These are phyloP conservation scores for Acanthopagrus latus DNA, from an alignment of 2,797 vertebrate genomes.

Conservation along the genomic window DNA sequence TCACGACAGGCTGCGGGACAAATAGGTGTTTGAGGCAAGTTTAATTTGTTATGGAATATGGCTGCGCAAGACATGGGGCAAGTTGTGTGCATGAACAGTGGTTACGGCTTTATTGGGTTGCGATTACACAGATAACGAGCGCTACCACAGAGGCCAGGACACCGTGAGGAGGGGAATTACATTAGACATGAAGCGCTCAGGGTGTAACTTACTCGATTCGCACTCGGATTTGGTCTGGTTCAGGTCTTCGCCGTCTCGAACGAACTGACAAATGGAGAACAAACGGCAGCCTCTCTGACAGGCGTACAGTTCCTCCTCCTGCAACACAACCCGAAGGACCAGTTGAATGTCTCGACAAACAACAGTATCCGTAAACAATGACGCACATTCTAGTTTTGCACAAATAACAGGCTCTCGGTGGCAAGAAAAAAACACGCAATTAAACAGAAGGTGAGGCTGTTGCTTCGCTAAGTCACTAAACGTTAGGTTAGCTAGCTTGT, in stretches of 20 bases:
- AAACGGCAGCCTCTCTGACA: conserved; percentile 98
- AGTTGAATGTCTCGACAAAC: conserved; percentile 43
- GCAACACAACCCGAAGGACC: conserved; percentile 56
- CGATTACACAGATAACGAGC: background rate
- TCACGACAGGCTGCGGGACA: conserved; percentile 92
- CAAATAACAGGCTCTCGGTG: background rate
- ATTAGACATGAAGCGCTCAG: background rate
- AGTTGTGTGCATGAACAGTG: background rate
- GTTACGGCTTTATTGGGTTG: background rate
- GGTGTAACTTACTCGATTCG: conserved; percentile 90
- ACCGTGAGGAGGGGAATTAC: background rate
- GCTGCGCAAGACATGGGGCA: background rate
- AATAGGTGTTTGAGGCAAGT: background rate
- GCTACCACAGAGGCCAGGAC: background rate
- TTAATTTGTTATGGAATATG: background rate
- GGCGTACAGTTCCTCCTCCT: conserved; percentile 97
- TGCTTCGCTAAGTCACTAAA: background rate
- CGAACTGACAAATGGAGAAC: conserved; percentile 98
- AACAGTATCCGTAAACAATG: background rate
- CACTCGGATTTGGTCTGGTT: conserved; percentile 95
- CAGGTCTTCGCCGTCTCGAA: conserved; percentile 92
- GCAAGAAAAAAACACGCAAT: background rate
- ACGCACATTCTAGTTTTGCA: conserved; percentile 19
- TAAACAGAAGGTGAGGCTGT: background rate
- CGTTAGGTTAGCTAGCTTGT: conserved; percentile 39